Evolutionary conservation across 2,888 invertebrate species (phyloP).

Genomic region (Octonoba sinensis): DNA sequence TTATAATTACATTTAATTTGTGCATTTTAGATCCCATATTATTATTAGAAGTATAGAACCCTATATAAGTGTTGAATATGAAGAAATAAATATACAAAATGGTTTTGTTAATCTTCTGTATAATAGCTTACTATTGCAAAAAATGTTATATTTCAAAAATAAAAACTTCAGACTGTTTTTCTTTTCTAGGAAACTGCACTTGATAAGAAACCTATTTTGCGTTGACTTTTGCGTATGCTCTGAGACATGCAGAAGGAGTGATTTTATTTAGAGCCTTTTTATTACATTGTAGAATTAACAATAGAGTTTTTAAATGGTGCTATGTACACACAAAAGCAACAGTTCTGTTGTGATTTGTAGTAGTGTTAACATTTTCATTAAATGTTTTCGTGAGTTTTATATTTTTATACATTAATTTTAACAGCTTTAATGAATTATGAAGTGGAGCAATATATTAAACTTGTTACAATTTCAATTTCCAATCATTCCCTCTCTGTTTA

Average conservation of each 20-base stretch:
- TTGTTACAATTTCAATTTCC: too few relatives aligned
- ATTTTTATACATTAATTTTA: too few relatives aligned
- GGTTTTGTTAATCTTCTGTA: too few relatives aligned
- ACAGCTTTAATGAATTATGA: too few relatives aligned
- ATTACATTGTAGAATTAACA: not conserved
- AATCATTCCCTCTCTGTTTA: too few relatives aligned
- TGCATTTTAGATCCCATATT: too few relatives aligned
- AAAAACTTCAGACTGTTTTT: not conserved
- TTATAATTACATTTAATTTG: too few relatives aligned
- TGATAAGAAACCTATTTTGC: constrained; percentile 28
- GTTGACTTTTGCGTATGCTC: not conserved
- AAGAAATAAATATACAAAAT: too few relatives aligned
- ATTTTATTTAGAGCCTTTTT: not conserved
- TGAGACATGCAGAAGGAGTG: not conserved
- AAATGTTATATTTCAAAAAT: too few relatives aligned
- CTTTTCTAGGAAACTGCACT: constrained; percentile 30
- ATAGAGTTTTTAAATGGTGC: constrained; percentile 26
- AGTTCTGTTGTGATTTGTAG: not conserved
- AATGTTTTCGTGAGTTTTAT: too few relatives aligned
- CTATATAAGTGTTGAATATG: not conserved
- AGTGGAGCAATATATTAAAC: too few relatives aligned
- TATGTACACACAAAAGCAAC: constrained; percentile 22
- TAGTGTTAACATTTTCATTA: not conserved
- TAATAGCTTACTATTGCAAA: not conserved
- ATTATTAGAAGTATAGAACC: too few relatives aligned